A percentile compares a stretch with the other conserved stretches of the same genome.
Evolutionary conservation across 2,113 vertebrate species (phyloP).

Genomic region (Harpagus bidentatus): DNA sequence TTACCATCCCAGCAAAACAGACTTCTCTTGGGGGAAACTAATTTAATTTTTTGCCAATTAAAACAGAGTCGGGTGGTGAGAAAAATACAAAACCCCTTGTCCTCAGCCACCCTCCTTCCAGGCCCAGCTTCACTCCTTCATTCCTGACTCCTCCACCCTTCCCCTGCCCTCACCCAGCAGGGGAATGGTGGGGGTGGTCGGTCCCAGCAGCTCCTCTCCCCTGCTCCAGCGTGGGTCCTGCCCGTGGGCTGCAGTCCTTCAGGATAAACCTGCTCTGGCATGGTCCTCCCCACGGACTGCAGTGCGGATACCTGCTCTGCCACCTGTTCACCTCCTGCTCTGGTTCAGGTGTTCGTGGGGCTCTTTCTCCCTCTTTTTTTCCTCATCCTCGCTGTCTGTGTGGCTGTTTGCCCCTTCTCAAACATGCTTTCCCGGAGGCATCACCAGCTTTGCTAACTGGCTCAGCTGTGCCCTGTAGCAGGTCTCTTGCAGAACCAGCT

Average conservation of each 20-base stretch:
- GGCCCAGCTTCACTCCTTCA: neutral
- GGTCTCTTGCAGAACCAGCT: neutral
- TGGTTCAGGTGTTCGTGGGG: accelerated
- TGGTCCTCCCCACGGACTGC: accelerated
- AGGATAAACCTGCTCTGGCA: neutral
- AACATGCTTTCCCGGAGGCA: accelerated
- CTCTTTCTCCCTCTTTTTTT: neutral
- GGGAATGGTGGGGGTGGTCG: neutral
- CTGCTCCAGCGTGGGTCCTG: accelerated
- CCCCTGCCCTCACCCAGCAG: neutral
- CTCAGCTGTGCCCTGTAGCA: accelerated
- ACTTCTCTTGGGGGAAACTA: neutral
- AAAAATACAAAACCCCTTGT: neutral
- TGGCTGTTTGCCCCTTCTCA: neutral
- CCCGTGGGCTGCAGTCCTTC: neutral
- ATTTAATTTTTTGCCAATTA: neutral
- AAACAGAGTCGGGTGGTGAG: neutral
- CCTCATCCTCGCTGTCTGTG: neutral
- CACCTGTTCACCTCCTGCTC: accelerated
- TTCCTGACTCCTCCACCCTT: no score
- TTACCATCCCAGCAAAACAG: neutral
- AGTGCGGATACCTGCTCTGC: accelerated
- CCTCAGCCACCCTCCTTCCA: neutral
- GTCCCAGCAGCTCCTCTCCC: neutral
- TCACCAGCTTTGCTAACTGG: accelerated